Percentiles rank a stretch among this genome's conserved stretches.
Evolutionary conservation across 2,797 vertebrate genomes (phyloP).

Genomic region (Scomberomorus guttatus): DNA sequence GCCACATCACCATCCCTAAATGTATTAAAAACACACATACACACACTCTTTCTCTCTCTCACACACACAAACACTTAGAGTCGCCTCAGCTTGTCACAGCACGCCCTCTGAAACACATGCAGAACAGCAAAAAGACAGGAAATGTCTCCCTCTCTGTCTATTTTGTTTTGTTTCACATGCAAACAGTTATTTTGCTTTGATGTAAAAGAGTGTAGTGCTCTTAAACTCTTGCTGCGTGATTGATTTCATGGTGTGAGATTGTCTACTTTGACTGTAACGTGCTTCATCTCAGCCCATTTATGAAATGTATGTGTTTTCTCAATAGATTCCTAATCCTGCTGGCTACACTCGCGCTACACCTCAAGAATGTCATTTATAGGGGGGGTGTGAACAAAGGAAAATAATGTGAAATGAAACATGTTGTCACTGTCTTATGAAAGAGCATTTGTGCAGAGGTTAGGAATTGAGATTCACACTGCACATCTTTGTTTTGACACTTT

Average conservation of each 20-base stretch:
- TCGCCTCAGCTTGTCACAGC: constrained; percentile 9
- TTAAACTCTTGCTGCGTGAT: not conserved
- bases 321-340: not conserved
- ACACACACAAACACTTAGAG: constrained; percentile 3
- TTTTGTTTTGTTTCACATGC: not conserved
- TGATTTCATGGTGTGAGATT: not conserved
- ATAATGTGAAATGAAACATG: not conserved
- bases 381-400: not conserved
- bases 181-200: not conserved
- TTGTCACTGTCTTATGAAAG: not conserved
- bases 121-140: not conserved
- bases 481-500: constrained; percentile 1
- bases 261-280: not conserved
- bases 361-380: not conserved
- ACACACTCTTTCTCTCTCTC: not conserved
- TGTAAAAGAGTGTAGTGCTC: not conserved
- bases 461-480: not conserved
- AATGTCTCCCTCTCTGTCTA: not conserved
- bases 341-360: no score
- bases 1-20: constrained; percentile 98
- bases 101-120: constrained; percentile 6
- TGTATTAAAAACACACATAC: constrained; percentile 80
- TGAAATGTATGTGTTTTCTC: not conserved
- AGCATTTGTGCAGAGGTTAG: not conserved
- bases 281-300: not conserved